Conservation (phyloP, 2,113 vertebrate species). For the Meles meles region DNA sequence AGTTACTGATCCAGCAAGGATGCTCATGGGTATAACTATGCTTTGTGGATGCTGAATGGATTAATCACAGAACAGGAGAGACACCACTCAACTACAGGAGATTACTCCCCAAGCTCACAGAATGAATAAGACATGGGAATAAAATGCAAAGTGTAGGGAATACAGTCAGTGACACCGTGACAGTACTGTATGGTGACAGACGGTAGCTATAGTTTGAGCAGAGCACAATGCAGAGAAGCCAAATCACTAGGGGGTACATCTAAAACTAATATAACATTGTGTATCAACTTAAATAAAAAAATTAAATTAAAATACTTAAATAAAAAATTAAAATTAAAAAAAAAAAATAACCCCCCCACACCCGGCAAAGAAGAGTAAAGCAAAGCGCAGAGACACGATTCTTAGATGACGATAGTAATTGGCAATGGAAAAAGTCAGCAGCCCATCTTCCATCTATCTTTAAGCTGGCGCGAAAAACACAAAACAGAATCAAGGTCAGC, state of each 20-base stretch:
- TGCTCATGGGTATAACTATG: neutral
- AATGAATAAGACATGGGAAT: neutral
- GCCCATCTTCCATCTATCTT: neutral
- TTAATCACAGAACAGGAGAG: conserved; percentile 29
- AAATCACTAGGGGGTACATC: neutral
- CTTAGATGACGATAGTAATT: neutral
- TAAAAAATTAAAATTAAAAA: neutral
- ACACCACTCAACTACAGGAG: neutral
- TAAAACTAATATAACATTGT: neutral
- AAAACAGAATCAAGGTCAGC: neutral
- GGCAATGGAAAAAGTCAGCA: neutral
- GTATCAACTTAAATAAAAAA: neutral
- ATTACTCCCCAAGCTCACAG: neutral
- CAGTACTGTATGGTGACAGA: neutral
- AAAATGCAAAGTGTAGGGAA: neutral
- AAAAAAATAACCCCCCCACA: neutral
- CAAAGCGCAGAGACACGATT: neutral
- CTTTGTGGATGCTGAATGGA: neutral
- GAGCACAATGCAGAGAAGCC: neutral
- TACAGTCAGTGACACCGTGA: neutral
- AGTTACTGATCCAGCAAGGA: neutral
- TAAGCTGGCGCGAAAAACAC: neutral
- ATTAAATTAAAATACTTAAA: neutral
- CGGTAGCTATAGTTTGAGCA: neutral
- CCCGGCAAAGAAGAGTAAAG: neutral